phyloP scores from a whole-genome alignment of 1,140 invertebrate genomes.

The Manduca sexta region DNA sequence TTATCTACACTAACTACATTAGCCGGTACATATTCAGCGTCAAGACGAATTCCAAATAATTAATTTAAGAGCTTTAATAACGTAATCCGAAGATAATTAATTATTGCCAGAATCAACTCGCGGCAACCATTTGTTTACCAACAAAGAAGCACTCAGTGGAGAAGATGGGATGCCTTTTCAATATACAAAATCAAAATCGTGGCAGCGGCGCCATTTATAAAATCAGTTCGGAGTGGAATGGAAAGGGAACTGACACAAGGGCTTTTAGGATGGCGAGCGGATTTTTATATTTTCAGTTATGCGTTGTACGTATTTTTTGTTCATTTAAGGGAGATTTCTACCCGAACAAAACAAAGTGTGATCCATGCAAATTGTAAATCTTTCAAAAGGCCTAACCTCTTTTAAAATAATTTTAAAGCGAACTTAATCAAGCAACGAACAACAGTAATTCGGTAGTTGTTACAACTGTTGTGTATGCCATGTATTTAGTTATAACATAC shows the following conservation, averaged over 20 bases:
- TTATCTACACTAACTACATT: too few relatives aligned
- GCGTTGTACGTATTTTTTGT: neutral
- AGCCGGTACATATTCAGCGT: too few relatives aligned
- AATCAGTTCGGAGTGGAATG: neutral
- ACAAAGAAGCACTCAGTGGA: conserved; percentile 22
- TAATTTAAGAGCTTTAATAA: neutral
- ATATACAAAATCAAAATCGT: conserved; percentile 18
- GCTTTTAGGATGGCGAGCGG: neutral
- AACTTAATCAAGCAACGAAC: too few relatives aligned
- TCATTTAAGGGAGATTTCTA: too few relatives aligned
- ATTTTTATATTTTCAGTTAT: neutral
- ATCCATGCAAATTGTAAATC: too few relatives aligned
- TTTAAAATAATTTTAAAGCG: too few relatives aligned
- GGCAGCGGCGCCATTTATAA: neutral
- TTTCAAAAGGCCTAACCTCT: too few relatives aligned
- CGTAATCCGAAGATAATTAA: conserved; percentile 19
- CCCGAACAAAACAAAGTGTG: too few relatives aligned
- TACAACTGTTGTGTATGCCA: too few relatives aligned
- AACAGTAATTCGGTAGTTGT: too few relatives aligned
- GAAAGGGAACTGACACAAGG: neutral
- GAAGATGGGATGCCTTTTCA: conserved; percentile 16
- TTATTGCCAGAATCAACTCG: conserved; percentile 19
- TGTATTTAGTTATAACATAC: too few relatives aligned
- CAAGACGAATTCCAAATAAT: too few relatives aligned
- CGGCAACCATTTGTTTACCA: conserved; percentile 16